A percentile compares a stretch with the other conserved stretches of the same genome.
These are phyloP conservation scores for Carcharodon carcharias DNA, from an alignment of 2,797 vertebrate species.

Conservation along the genomic window DNA sequence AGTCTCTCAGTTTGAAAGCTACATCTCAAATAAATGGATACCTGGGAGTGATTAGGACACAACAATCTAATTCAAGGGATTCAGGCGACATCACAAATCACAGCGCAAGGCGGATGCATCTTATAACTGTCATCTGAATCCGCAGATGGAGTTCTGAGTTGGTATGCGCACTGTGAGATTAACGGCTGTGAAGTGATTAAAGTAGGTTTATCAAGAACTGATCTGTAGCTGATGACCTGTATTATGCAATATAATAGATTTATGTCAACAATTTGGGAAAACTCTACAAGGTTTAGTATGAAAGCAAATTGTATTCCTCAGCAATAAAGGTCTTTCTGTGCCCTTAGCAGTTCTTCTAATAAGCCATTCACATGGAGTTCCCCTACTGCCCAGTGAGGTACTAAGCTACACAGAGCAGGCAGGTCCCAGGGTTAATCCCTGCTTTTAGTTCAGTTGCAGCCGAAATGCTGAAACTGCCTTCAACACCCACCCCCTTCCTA, in stretches of 20 bases:
- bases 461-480: not conserved
- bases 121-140: not conserved
- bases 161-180: not conserved
- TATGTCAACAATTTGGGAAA: not conserved
- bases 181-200: not conserved
- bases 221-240: not conserved
- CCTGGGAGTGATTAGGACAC: not conserved
- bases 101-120: not conserved
- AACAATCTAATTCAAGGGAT: slow-evolving; percentile 15
- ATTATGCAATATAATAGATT: not conserved
- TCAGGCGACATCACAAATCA: not conserved
- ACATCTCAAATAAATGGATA: not conserved
- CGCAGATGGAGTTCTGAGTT: not conserved
- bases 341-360: not conserved
- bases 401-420: not conserved
- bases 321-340: not conserved
- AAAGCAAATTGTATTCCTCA: not conserved
- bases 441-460: not conserved
- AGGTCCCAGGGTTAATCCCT: not conserved
- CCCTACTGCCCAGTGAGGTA: not conserved
- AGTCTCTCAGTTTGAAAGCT: not conserved
- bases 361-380: not conserved
- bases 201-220: not conserved
- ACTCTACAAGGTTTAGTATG: slow-evolving; percentile 1
- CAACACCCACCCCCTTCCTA: not conserved